A percentile compares a stretch with the other conserved stretches of the same genome.
Evolutionary conservation across 2,888 invertebrate genomes (phyloP).

Genomic region (Campaea margaritaria): DNA sequence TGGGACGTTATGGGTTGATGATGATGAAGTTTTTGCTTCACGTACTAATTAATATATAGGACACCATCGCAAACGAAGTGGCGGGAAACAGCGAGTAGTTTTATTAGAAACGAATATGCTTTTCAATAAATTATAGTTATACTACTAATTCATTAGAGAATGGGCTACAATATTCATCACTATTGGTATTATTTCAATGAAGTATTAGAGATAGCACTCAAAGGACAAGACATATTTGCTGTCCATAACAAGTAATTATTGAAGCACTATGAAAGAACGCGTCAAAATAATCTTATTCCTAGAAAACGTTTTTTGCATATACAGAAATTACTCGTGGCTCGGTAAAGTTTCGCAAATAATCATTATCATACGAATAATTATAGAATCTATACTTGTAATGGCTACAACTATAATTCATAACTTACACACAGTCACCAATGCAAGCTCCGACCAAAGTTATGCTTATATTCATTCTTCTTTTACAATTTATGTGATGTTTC

Average conservation of each 20-base stretch:
- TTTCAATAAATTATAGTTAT: no score
- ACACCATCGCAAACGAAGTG: no score
- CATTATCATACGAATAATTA: slow-evolving; percentile 9
- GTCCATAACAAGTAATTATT: no score
- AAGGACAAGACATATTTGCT: no score
- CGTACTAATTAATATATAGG: no score
- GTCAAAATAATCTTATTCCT: slow-evolving; percentile 4
- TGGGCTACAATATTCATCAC: no score
- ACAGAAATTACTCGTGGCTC: slow-evolving; percentile 27
- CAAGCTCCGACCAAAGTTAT: background rate
- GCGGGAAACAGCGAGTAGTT: no score
- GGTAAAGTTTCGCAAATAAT: slow-evolving; percentile 18
- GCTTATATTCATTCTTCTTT: background rate
- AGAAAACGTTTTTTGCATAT: slow-evolving; percentile 26
- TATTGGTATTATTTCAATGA: no score
- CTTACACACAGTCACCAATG: background rate
- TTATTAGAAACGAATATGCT: background rate
- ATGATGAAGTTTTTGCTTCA: no score
- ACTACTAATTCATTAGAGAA: no score
- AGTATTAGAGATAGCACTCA: no score
- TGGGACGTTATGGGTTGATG: no score
- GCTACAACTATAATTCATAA: slow-evolving; percentile 5
- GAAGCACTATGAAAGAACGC: background rate
- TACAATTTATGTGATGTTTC: slow-evolving; percentile 1
- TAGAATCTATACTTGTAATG: slow-evolving; percentile 3